Evolutionary conservation across 2,888 invertebrate genomes (phyloP).

Genomic region (Lutraria lutraria): DNA sequence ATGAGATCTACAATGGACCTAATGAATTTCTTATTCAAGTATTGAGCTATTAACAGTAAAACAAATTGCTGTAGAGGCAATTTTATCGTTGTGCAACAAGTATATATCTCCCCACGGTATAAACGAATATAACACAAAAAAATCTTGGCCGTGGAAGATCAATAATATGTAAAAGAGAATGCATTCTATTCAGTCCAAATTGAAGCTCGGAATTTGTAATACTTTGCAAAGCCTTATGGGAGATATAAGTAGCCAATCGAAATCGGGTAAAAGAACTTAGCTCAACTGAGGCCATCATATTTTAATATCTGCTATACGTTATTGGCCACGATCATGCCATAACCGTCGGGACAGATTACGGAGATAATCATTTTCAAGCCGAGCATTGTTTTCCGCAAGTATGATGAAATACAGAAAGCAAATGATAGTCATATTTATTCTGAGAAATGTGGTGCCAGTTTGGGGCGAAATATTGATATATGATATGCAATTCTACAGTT

Average conservation of each 20-base stretch:
- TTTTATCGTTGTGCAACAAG: not conserved
- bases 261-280: not conserved
- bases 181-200: not conserved
- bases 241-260: not conserved
- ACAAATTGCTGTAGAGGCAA: conserved; percentile 1
- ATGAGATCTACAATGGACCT: not conserved
- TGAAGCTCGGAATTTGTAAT: not conserved
- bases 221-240: conserved; percentile 19
- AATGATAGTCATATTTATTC: not conserved
- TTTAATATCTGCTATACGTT: not conserved
- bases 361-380: conserved; percentile 18
- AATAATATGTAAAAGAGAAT: not conserved
- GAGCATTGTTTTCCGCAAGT: not conserved
- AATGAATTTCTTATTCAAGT: not conserved
- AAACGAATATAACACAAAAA: not conserved
- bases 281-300: conserved; percentile 3
- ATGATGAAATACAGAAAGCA: not conserved
- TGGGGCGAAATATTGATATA: not conserved
- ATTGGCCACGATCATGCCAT: conserved; percentile 12
- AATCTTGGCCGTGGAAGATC: not conserved
- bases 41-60: not conserved
- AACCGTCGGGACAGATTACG: conserved; percentile 17
- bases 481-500: conserved; percentile 19
- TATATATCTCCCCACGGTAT: not conserved
- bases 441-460: not conserved